phyloP scores from a whole-genome alignment of 2,888 invertebrate genomes.

The Scaptomyza flava region DNA sequence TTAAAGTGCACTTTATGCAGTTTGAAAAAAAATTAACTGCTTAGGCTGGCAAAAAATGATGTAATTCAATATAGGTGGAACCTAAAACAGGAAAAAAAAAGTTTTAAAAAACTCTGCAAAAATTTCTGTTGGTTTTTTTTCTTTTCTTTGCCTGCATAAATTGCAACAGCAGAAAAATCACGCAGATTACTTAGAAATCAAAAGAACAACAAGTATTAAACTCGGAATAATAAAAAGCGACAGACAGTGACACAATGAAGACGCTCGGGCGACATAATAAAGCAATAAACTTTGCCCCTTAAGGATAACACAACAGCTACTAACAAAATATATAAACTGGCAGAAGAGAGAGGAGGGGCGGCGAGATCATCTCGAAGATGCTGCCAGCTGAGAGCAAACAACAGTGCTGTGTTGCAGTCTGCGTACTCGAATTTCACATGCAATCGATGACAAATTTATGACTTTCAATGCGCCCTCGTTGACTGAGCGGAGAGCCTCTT shows the following conservation, averaged over 20 bases:
- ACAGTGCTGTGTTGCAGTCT: slow-evolving; percentile 39
- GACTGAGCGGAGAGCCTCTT: slow-evolving; percentile 7
- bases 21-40: slow-evolving; percentile 28
- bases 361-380: slow-evolving; percentile 27
- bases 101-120: slow-evolving; percentile 39
- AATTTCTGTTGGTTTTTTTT: background rate
- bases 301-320: slow-evolving; percentile 73
- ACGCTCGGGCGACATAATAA: slow-evolving; percentile 72
- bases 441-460: slow-evolving; percentile 80
- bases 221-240: slow-evolving; percentile 24
- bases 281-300: slow-evolving; percentile 68
- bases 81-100: slow-evolving; percentile 5
- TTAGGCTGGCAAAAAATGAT: slow-evolving; percentile 53
- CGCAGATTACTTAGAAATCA: slow-evolving; percentile 50
- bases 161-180: slow-evolving; percentile 55
- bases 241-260: slow-evolving; percentile 59
- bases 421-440: slow-evolving; percentile 73
- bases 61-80: slow-evolving; percentile 67
- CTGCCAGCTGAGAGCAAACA: slow-evolving; percentile 24
- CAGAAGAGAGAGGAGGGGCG: slow-evolving; percentile 6
- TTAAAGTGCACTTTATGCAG: slow-evolving; percentile 43
- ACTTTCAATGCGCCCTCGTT: slow-evolving; percentile 49
- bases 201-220: slow-evolving; percentile 9
- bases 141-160: slow-evolving; percentile 56
- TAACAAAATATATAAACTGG: slow-evolving; percentile 40